Evolutionary conservation across 2,888 invertebrate species (phyloP), one percentile per base, ranked within the genome.

Genomic region (Ecliptopera silaceata): DNA sequence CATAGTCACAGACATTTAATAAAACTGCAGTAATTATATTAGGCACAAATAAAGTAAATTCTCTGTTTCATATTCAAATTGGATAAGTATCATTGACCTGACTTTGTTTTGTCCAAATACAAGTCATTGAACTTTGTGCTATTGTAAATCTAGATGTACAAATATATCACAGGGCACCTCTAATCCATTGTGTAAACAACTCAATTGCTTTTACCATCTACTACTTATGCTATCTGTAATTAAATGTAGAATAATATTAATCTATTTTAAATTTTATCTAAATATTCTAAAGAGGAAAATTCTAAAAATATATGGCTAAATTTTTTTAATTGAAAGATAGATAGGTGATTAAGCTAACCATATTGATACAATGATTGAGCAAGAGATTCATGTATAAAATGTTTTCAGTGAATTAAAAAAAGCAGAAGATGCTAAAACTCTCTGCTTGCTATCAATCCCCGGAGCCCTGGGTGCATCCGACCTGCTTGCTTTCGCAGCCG

Each of bases 391-490:
- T 22, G 22, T 22, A 22, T 3, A 3, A 22, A 4, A 15, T 36
- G 45, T 45, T 44, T 44, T 15, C 64, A 97, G 97, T 87, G 95
- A 96, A 76, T 88, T 95, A 59, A 95, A 95, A 53, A 94, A 94
- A 69, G 92, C 95, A 46, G 94, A 94, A 56, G 93, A 93, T 70
- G 98, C 97, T 49, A 95, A 97, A 72, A 96, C 96, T 57, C 90
- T 99, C 2, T 98, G 98, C 73, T 93, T 99, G 64, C 84, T 98
- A 34, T 96, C 97, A 0, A 97, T 99, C 13, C 98, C 98, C 0
- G 95, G 97, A 0, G 95, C 96, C 2, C 94, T 98, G 74, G 97
- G 97, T 10, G 98, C 98, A 64, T 96, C 97, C 61, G 99, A 99
- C 85, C 91, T 99, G 45, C 91, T 99, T 29, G 96, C 96, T 15